A percentile compares a stretch with the other conserved stretches of the same genome.
Conservation (phyloP, 1,140 invertebrate genomes). For the Drosophila obscura region DNA sequence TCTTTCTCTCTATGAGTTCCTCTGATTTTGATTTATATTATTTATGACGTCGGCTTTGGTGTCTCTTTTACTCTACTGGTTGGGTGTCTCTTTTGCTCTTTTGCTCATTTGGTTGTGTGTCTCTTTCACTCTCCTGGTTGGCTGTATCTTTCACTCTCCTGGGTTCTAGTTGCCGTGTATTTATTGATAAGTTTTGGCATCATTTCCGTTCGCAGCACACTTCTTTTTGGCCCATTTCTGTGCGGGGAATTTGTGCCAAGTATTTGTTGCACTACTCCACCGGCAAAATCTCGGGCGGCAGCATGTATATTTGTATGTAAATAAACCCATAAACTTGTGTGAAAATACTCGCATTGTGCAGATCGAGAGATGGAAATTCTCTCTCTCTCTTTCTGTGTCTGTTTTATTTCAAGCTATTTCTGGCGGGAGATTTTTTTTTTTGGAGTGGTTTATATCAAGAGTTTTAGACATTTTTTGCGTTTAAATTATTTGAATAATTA, state of each 20-base stretch:
- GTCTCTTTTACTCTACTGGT: no score
- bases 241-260: constrained; percentile 23
- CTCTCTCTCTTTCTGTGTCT: not conserved
- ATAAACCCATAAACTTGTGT: constrained; percentile 38
- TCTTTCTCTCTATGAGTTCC: constrained; percentile 10
- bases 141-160: constrained; percentile 10
- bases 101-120: constrained; percentile 12
- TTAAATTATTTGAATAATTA: not conserved
- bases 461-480: not conserved
- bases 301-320: constrained; percentile 31
- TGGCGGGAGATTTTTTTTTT: not conserved
- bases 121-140: constrained; percentile 10
- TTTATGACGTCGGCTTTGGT: constrained; percentile 54
- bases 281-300: not conserved
- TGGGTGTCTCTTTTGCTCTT: no score
- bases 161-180: constrained; percentile 12
- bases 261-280: not conserved
- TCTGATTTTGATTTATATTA: constrained; percentile 57
- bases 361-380: not conserved
- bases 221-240: constrained; percentile 56
- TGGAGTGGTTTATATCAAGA: not conserved
- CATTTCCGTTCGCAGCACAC: constrained; percentile 31
- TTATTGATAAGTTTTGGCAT: constrained; percentile 56
- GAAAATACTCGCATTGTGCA: constrained; percentile 19
- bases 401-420: not conserved